phyloP scores from a whole-genome alignment of 2,888 invertebrate genomes.

The Phengaris arion region DNA sequence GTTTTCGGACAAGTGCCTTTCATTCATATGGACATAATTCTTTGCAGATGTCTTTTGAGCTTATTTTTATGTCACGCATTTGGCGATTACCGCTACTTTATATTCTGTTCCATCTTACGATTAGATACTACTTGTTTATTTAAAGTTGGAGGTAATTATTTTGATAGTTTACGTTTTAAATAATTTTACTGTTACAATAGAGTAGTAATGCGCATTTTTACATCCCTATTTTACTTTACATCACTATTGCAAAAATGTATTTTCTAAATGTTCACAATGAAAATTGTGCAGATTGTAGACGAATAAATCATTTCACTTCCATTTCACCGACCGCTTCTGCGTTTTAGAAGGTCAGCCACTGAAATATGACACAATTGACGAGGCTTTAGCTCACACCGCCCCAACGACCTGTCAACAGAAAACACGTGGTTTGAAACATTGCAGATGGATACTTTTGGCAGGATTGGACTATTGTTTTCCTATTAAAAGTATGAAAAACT shows the following conservation, averaged over 20 bases:
- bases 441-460: not conserved
- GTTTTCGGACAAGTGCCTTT: slow-evolving; percentile 42
- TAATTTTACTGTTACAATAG: too few relatives aligned
- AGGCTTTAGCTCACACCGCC: slow-evolving; percentile 27
- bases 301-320: not conserved
- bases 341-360: not conserved
- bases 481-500: not conserved
- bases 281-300: not conserved
- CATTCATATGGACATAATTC: slow-evolving; percentile 52
- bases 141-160: too few relatives aligned
- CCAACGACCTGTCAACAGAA: slow-evolving; percentile 10
- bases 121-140: too few relatives aligned
- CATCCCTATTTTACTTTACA: too few relatives aligned
- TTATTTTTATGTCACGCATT: not conserved
- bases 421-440: not conserved
- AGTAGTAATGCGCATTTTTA: too few relatives aligned
- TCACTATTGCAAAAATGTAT: not conserved
- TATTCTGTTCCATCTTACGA: not conserved
- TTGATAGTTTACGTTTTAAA: too few relatives aligned
- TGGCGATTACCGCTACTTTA: slow-evolving; percentile 6
- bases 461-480: too few relatives aligned
- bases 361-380: slow-evolving; percentile 9
- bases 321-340: not conserved
- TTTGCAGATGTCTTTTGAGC: slow-evolving; percentile 46
- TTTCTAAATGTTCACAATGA: not conserved